Evolutionary conservation across 2,113 vertebrate species (phyloP).

Genomic region (Rhea pennata): DNA sequence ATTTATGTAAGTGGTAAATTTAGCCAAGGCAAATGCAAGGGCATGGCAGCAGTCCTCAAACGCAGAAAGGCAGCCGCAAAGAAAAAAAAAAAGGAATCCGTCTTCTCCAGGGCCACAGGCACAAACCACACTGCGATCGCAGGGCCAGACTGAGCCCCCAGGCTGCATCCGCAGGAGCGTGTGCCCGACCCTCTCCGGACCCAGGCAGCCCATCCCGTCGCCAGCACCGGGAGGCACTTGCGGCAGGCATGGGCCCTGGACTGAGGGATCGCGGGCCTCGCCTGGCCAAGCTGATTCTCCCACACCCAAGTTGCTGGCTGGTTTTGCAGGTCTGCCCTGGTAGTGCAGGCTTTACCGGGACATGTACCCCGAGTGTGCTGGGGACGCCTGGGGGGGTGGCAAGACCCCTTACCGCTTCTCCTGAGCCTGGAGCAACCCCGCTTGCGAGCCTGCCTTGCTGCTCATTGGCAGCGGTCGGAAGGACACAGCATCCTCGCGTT

Average conservation of each 20-base stretch:
- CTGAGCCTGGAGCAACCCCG: not conserved
- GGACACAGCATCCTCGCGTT: not conserved
- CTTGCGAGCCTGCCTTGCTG: not conserved
- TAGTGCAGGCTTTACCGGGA: no score
- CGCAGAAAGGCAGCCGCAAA: not conserved
- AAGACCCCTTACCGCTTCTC: not conserved
- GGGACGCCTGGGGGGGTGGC: no score
- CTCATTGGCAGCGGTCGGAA: accelerated
- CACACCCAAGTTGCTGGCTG: not conserved
- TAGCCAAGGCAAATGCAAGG: not conserved
- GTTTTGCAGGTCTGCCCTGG: not conserved
- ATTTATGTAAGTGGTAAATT: not conserved
- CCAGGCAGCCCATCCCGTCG: no score
- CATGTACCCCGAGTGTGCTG: accelerated
- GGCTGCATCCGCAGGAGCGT: accelerated
- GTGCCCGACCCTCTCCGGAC: not conserved
- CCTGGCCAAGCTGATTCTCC: accelerated
- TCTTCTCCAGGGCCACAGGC: not conserved
- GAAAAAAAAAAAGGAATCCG: not conserved
- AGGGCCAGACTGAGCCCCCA: not conserved
- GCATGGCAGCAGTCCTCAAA: not conserved
- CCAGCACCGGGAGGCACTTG: not conserved
- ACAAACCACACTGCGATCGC: not conserved
- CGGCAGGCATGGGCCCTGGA: not conserved
- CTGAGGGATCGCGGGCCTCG: no score